phyloP scores from a whole-genome alignment of 1,140 invertebrate genomes.

The Pseudomyrmex gracilis region DNA sequence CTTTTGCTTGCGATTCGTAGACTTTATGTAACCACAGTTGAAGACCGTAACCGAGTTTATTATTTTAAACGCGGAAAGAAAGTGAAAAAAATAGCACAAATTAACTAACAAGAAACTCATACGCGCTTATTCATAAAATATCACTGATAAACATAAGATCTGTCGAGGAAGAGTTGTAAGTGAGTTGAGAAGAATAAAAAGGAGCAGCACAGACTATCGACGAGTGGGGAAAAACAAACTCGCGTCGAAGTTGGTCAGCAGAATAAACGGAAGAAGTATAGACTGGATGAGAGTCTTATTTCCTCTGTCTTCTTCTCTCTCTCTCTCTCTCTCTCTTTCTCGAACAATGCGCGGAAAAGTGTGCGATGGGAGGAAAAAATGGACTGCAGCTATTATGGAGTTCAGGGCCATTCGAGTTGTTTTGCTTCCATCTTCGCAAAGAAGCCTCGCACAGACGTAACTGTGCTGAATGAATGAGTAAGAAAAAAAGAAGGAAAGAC shows the following conservation, averaged over 20 bases:
- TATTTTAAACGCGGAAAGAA: too few species aligned
- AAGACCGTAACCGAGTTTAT: too few species aligned
- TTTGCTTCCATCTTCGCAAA: slow-evolving; percentile 76
- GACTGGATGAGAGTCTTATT: slow-evolving; percentile 51
- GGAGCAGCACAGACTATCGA: slow-evolving; percentile 50
- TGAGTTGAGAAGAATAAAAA: slow-evolving; percentile 69
- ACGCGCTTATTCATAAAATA: slow-evolving; percentile 67
- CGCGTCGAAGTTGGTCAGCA: slow-evolving; percentile 74
- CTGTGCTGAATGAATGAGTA: slow-evolving; percentile 75
- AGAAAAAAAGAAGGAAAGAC: slow-evolving; percentile 52
- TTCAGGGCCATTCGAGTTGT: slow-evolving; percentile 77
- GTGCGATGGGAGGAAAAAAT: slow-evolving; percentile 75
- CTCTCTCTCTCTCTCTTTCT: slow-evolving; percentile 8
- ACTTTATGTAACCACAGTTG: too few species aligned
- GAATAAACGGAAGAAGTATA: slow-evolving; percentile 72
- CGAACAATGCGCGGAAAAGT: slow-evolving; percentile 76
- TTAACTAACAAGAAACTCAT: slow-evolving; percentile 37
- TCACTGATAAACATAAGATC: slow-evolving; percentile 49
- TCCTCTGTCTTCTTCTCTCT: neutral
- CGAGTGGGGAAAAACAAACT: slow-evolving; percentile 55
- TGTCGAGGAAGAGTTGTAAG: slow-evolving; percentile 60
- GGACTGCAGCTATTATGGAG: slow-evolving; percentile 76
- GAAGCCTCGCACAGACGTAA: slow-evolving; percentile 75
- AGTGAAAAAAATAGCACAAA: slow-evolving; percentile 2
- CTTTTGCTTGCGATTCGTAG: too few species aligned